Conservation (phyloP, 2,113 vertebrate genomes). For the Anarhynchus alexandrinus region DNA sequence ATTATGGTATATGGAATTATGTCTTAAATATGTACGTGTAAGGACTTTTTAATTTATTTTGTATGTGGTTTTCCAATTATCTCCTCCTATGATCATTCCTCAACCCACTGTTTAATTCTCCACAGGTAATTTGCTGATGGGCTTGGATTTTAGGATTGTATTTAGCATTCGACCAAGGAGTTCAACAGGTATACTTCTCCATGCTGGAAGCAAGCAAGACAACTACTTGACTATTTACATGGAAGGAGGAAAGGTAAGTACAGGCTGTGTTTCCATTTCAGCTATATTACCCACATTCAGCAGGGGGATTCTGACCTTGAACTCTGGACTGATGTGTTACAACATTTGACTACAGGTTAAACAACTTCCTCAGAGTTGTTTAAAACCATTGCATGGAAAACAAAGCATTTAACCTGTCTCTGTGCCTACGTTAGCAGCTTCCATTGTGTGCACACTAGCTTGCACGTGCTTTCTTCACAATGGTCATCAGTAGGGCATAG, state of each 20-base stretch:
- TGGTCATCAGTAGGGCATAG: neutral
- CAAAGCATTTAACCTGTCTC: neutral
- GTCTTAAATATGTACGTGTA: neutral
- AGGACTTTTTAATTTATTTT: neutral
- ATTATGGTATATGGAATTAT: neutral
- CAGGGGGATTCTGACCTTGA: neutral
- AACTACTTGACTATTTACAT: conserved; percentile 83
- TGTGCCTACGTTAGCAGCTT: neutral
- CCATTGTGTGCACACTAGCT: neutral
- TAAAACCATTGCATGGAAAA: neutral
- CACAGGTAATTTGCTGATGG: conserved; percentile 79
- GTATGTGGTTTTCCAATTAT: neutral
- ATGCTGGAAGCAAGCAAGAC: conserved; percentile 70
- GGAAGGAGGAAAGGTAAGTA: conserved; percentile 82
- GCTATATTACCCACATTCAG: neutral
- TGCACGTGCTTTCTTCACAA: neutral
- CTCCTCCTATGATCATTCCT: neutral
- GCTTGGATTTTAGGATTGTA: conserved; percentile 79
- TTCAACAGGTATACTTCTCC: conserved; percentile 78
- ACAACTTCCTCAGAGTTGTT: neutral
- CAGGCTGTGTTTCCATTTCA: neutral
- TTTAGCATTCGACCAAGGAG: conserved; percentile 83
- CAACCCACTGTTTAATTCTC: neutral
- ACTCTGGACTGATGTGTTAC: neutral
- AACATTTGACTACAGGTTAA: neutral